A percentile compares a stretch with the other conserved stretches of the same genome.
These are phyloP conservation scores for Murina feae DNA, from an alignment of 2,113 vertebrate genomes.

Conservation along the genomic window DNA sequence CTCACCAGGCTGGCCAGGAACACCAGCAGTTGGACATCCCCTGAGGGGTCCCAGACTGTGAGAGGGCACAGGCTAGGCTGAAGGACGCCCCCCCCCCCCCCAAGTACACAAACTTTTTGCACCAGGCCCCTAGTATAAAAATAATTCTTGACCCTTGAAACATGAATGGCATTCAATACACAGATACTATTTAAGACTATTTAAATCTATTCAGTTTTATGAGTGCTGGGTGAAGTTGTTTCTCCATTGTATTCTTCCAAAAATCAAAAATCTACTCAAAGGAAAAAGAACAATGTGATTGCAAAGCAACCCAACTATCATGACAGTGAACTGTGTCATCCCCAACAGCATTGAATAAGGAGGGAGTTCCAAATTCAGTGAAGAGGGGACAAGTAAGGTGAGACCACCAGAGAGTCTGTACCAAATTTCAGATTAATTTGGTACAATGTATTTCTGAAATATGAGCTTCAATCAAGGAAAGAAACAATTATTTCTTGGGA, in stretches of 20 bases:
- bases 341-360: neutral
- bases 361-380: neutral
- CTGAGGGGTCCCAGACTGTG: too few species aligned
- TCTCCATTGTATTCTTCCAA: neutral
- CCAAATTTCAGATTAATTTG: neutral
- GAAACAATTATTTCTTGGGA: neutral
- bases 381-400: neutral
- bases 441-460: neutral
- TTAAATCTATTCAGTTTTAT: neutral
- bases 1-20: too few species aligned
- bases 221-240: neutral
- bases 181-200: neutral
- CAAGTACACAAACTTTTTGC: too few species aligned
- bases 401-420: neutral
- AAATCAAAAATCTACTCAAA: neutral
- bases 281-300: neutral
- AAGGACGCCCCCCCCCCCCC: too few species aligned
- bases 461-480: neutral
- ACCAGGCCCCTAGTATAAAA: too few species aligned
- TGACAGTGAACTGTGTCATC: neutral
- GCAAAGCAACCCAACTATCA: neutral
- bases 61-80: too few species aligned
- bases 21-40: too few species aligned
- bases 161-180: neutral
- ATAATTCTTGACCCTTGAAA: neutral